Evolutionary conservation across 1,140 invertebrate genomes (phyloP), one percentile per base, ranked within the genome.

Genomic region (Drosophila ficusphila): DNA sequence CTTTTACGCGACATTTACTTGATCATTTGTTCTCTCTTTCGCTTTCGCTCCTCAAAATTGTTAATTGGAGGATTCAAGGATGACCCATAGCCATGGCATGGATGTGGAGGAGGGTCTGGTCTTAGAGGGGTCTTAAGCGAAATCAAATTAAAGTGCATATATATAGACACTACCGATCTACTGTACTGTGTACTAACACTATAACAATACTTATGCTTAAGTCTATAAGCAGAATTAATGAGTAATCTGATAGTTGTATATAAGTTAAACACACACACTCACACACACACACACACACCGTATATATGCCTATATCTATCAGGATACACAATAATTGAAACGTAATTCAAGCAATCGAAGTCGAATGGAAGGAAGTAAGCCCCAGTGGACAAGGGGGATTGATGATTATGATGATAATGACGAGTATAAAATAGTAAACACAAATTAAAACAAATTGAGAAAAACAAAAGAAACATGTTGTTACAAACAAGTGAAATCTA

Each of bases 401-500:
- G n/a, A n/a, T n/a, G n/a, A n/a, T n/a, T n/a, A n/a, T n/a, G n/a
- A n/a, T n/a, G n/a, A n/a, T n/a, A 23, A 33, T 47, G 31, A 44
- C 18, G 14, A 11, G 19, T 36, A 56, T n/a, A 52, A 29, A 65
- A 42, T 54, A 48, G 31, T 12, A 42, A 42, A 42, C 11, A 29
- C 3, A 38, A 36, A 49, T 23, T 38, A 53, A 27, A 34, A 48
- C 47, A 42, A 46, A 42, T 8, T 12, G n/a, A 41, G 18, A 12
- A 69, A 29, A 54, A 36, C 42, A 44, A 36, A 14, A 27, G 41
- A 70, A 67, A 60, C 31, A 52, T 44, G 61, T 65, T 73, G 33
- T 49, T 49, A 67, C 46, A 57, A 75, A 33, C 27, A 67, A 75
- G 73, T 39, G 48, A 58, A 51, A 75, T 65, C 62, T 67, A 65